Percentiles rank a stretch among this genome's conserved stretches.
These are phyloP conservation scores for Trachymyrmex cornetzi DNA, from an alignment of 1,140 invertebrate genomes.

Conservation along the genomic window DNA sequence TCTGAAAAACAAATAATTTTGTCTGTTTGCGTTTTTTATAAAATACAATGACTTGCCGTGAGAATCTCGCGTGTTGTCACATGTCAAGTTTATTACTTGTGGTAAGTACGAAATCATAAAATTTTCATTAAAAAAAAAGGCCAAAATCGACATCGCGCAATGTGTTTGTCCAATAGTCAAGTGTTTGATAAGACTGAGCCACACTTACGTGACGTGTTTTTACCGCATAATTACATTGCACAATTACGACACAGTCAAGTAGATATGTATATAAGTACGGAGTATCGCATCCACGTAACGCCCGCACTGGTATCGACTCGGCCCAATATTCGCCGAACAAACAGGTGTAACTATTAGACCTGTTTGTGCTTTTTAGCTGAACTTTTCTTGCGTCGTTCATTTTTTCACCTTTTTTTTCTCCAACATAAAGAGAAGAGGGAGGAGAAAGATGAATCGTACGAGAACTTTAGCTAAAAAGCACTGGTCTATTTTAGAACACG, in stretches of 20 bases:
- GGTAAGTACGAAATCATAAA: background rate
- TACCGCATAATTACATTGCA: constrained; percentile 36
- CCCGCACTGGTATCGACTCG: background rate
- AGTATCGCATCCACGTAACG: constrained; percentile 14
- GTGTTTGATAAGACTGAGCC: constrained; percentile 33
- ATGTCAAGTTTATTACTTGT: background rate
- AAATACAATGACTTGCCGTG: background rate
- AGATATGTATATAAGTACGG: background rate
- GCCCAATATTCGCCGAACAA: background rate
- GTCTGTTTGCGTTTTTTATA: background rate
- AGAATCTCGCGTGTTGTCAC: background rate
- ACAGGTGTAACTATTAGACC: background rate
- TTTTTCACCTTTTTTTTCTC: too few species aligned
- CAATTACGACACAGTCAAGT: constrained; percentile 21
- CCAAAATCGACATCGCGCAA: background rate
- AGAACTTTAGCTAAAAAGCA: too few species aligned
- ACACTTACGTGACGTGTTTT: constrained; percentile 36
- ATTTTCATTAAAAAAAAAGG: background rate
- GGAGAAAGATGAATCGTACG: too few species aligned
- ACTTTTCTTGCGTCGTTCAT: too few species aligned
- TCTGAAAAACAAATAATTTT: background rate
- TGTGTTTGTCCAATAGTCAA: background rate
- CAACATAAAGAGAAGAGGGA: too few species aligned
- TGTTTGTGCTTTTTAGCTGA: too few species aligned
- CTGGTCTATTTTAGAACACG: too few species aligned